A percentile compares a stretch with the other conserved stretches of the same genome.
phyloP scores from a whole-genome alignment of 30 jellyfish, hydroid and myxozoan species.

The Cassiopea xamachana region DNA sequence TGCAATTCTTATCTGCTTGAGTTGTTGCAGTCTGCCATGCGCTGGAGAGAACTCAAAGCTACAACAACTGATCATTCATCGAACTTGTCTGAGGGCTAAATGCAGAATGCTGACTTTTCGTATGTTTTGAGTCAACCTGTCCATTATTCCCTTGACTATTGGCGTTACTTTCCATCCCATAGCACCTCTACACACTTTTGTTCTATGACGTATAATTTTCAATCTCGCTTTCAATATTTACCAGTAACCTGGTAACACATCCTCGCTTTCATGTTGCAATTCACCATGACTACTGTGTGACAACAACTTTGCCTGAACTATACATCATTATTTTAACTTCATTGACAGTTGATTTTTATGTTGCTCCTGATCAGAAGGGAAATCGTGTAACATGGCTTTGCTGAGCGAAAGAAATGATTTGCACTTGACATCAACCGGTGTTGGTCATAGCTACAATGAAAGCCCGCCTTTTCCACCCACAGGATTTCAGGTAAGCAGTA shows the following conservation, averaged over 20 bases:
- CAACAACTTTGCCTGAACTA: background rate
- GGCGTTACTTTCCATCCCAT: background rate
- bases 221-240: constrained; percentile 20
- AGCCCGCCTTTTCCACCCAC: constrained; percentile 77
- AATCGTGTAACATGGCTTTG: constrained; percentile 51
- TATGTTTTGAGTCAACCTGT: background rate
- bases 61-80: background rate
- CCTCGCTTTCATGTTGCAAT: constrained; percentile 15
- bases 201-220: background rate
- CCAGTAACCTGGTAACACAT: constrained; percentile 1
- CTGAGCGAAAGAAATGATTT: constrained; percentile 75
- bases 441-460: constrained; percentile 64
- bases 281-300: constrained; percentile 27
- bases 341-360: background rate
- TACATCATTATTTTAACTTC: background rate
- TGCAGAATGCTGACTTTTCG: background rate
- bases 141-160: background rate
- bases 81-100: background rate
- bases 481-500: constrained; percentile 60
- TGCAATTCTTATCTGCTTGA: background rate
- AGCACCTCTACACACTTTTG: background rate
- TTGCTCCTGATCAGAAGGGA: background rate
- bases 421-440: constrained; percentile 84
- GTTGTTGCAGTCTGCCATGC: background rate
- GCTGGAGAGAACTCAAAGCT: background rate